A percentile compares a stretch with the other conserved stretches of the same genome.
phyloP scores from a whole-genome alignment of 2,113 vertebrate species.

The cat (Felis catus) region DNA sequence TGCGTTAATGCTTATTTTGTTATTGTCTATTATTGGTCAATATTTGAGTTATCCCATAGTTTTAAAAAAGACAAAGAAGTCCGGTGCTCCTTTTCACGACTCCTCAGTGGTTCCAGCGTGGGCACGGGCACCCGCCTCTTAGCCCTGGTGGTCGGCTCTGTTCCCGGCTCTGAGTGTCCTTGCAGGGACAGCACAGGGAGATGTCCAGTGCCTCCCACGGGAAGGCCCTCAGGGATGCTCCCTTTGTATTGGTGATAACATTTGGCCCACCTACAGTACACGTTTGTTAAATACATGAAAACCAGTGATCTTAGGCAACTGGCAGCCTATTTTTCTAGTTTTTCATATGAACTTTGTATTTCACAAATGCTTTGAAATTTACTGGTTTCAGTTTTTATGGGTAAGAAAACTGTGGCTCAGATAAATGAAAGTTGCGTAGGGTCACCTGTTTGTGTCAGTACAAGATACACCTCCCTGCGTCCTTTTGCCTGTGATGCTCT shows the following conservation, averaged over 20 bases:
- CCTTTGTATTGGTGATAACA: not conserved
- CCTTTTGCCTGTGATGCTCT: not conserved
- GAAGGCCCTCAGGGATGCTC: not conserved
- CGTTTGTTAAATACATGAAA: not conserved
- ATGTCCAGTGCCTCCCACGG: not conserved
- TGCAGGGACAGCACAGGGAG: not conserved
- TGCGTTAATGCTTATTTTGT: not conserved
- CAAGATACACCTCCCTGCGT: not conserved
- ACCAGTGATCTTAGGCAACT: not conserved
- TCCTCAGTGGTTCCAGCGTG: not conserved
- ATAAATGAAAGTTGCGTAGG: not conserved
- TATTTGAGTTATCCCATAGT: not conserved
- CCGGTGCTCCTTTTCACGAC: not conserved
- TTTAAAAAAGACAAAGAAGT: not conserved
- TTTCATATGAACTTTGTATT: not conserved
- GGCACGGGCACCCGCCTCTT: not conserved
- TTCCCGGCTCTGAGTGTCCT: not conserved
- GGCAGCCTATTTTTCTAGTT: not conserved
- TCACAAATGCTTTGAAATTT: not conserved
- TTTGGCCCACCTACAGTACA: too few relatives aligned
- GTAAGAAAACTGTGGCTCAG: not conserved
- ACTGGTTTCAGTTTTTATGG: not conserved
- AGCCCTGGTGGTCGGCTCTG: not conserved
- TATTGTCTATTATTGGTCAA: not conserved
- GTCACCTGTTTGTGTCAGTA: not conserved